Evolutionary conservation across 2,888 invertebrate species (phyloP).

Genomic region (Phyto melanocephala): DNA sequence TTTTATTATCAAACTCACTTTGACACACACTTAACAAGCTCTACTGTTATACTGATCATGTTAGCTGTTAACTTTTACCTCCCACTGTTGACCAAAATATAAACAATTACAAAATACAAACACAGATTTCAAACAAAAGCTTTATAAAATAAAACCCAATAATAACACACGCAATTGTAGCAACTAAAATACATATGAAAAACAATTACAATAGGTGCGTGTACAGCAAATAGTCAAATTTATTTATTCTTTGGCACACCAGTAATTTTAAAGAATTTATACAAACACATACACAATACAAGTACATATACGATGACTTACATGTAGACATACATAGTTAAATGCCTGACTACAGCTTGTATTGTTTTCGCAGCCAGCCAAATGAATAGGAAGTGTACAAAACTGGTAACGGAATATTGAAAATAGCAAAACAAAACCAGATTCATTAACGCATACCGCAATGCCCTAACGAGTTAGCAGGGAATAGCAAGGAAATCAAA

Average conservation of each 20-base stretch:
- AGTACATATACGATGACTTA: no score
- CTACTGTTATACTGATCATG: no score
- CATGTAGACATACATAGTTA: no score
- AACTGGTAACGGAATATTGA: conserved; percentile 4
- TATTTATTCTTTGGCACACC: neutral
- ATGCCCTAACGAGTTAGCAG: conserved; percentile 55
- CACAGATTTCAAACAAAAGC: conserved; percentile 21
- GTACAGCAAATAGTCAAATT: neutral
- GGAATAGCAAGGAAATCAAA: conserved; percentile 22
- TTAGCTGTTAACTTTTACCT: neutral
- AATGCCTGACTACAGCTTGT: neutral
- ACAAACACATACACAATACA: no score
- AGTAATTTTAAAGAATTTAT: neutral
- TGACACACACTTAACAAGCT: no score
- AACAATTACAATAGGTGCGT: conserved; percentile 10
- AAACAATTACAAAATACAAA: conserved; percentile 43
- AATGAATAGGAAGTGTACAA: conserved; percentile 14
- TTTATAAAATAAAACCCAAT: conserved; percentile 3
- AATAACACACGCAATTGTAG: neutral
- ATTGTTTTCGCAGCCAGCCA: conserved; percentile 43
- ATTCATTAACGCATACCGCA: conserved; percentile 63
- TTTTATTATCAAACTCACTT: no score
- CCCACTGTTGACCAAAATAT: conserved; percentile 26
- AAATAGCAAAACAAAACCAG: conserved; percentile 39
- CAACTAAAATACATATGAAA: neutral